Conservation (phyloP, 2,113 vertebrate species). For the Larimichthys polyactis region DNA sequence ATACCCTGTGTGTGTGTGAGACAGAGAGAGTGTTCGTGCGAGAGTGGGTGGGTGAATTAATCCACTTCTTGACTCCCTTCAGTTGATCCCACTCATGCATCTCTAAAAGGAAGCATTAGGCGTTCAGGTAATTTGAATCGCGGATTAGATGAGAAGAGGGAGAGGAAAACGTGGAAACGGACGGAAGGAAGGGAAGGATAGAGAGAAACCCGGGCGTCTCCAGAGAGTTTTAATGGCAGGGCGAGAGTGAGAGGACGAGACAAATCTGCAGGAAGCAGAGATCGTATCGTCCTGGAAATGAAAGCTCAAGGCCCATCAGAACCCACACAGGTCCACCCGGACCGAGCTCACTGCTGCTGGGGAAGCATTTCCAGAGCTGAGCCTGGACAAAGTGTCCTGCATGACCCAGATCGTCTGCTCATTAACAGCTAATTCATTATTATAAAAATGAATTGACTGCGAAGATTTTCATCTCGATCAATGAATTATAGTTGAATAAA, state of each 20-base stretch:
- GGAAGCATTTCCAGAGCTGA: background rate
- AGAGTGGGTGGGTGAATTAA: constrained; percentile 50
- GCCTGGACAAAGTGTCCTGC: background rate
- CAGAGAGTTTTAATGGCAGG: constrained; percentile 36
- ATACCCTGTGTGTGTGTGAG: constrained; percentile 29
- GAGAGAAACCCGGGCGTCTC: constrained; percentile 27
- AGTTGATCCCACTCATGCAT: constrained; percentile 74
- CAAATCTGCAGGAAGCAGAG: constrained; percentile 42
- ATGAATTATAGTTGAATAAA: background rate
- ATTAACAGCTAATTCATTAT: background rate
- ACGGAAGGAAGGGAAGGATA: background rate
- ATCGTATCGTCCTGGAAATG: constrained; percentile 11
- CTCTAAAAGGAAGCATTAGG: constrained; percentile 72
- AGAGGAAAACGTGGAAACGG: constrained; percentile 29
- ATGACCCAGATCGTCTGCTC: background rate
- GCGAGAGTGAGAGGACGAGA: constrained; percentile 21
- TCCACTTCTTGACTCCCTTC: constrained; percentile 69
- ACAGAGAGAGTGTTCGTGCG: constrained; percentile 16
- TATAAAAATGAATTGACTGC: background rate
- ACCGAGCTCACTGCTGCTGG: background rate
- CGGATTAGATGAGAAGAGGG: constrained; percentile 61
- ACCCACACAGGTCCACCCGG: constrained; percentile 14
- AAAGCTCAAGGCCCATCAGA: constrained; percentile 6
- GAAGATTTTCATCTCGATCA: background rate
- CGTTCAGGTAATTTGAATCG: constrained; percentile 71